Conservation (phyloP, 2,888 invertebrate species). For the Xestia rhomboidea region DNA sequence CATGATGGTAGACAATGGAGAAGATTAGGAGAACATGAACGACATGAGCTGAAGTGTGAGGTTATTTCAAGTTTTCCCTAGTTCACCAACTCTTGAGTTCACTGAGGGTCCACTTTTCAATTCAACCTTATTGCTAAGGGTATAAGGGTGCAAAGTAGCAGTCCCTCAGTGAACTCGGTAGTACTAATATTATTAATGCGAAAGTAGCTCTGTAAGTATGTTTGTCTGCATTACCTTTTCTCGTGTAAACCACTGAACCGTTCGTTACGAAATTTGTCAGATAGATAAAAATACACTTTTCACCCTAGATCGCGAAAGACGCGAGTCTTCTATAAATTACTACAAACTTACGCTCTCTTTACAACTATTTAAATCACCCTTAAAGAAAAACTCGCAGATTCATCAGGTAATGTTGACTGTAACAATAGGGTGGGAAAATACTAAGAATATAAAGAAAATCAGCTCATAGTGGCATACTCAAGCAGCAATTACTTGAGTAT, state of each 20-base stretch:
- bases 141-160: no score
- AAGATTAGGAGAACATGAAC: background rate
- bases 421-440: slow-evolving; percentile 15
- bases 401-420: slow-evolving; percentile 1
- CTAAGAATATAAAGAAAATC: slow-evolving; percentile 12
- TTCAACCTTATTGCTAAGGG: no score
- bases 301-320: background rate
- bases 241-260: background rate
- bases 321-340: background rate
- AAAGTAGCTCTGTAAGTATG: background rate
- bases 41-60: background rate
- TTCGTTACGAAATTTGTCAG: background rate
- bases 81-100: background rate
- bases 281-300: background rate
- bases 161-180: no score
- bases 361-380: background rate
- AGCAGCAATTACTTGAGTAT: slow-evolving; percentile 11
- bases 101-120: no score
- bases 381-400: background rate
- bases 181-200: no score
- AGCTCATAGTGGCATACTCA: slow-evolving; percentile 14
- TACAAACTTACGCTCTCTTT: background rate
- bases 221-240: background rate
- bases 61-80: background rate
- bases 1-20: background rate